These are phyloP conservation scores for Acanthochromis polyacanthus DNA, from an alignment of 2,113 vertebrate genomes.

Conservation along the genomic window DNA sequence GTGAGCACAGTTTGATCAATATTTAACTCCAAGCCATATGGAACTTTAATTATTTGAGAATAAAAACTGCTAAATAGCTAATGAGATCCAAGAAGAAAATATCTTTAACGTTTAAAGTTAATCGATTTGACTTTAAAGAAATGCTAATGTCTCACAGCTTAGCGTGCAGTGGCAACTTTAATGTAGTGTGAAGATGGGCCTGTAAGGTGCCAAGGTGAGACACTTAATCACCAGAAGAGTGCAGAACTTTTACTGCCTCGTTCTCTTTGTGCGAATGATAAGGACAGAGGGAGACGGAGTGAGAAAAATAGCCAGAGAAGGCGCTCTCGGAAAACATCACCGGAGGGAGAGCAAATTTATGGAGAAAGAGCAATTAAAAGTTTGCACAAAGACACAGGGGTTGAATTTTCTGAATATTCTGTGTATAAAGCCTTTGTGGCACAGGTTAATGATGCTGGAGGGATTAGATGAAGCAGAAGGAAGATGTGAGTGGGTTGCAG, in stretches of 20 bases:
- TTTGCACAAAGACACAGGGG: conserved; percentile 69
- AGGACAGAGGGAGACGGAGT: conserved; percentile 46
- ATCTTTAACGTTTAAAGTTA: conserved; percentile 60
- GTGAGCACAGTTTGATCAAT: conserved; percentile 70
- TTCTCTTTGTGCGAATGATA: conserved; percentile 47
- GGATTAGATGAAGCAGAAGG: conserved; percentile 63
- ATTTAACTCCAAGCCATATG: conserved; percentile 67
- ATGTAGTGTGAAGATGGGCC: conserved; percentile 57
- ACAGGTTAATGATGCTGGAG: conserved; percentile 78
- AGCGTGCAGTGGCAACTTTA: conserved; percentile 27
- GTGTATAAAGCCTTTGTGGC: conserved; percentile 66
- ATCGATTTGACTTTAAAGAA: conserved; percentile 71
- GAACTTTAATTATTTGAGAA: conserved; percentile 73
- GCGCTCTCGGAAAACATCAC: conserved; percentile 51
- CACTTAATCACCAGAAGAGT: conserved; percentile 43
- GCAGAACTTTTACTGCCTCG: conserved; percentile 50
- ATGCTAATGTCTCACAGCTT: conserved; percentile 46
- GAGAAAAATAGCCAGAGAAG: conserved; percentile 57
- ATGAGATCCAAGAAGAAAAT: conserved; percentile 63
- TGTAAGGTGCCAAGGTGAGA: conserved; percentile 50
- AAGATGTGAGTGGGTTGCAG: conserved; percentile 31
- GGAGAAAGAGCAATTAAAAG: conserved; percentile 79
- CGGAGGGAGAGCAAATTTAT: conserved; percentile 67
- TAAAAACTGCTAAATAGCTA: conserved; percentile 72
- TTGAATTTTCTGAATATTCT: conserved; percentile 61